A percentile compares a stretch with the other conserved stretches of the same genome.
Conservation (phyloP, 1,140 invertebrate species). For the Diorhabda elongata region DNA sequence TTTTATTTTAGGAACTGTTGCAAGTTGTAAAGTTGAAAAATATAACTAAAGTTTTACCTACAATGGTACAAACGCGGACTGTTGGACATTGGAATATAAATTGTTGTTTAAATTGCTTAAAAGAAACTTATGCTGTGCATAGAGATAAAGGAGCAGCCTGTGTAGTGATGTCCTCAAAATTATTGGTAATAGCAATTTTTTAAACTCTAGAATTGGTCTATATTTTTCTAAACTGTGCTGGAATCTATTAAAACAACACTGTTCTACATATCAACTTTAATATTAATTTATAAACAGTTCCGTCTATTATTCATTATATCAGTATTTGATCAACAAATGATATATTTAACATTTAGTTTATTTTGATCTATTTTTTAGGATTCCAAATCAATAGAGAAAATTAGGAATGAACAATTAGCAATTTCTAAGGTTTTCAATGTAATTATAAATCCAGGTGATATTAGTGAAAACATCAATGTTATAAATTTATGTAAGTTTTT, state of each 20-base stretch:
- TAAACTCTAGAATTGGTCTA: slow-evolving; percentile 16
- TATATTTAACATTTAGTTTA: too few relatives aligned
- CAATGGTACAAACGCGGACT: slow-evolving; percentile 48
- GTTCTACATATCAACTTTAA: too few relatives aligned
- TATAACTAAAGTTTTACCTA: slow-evolving; percentile 50
- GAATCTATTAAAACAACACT: too few relatives aligned
- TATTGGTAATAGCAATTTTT: slow-evolving; percentile 43
- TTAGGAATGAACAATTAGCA: slow-evolving; percentile 23
- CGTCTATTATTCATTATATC: too few relatives aligned
- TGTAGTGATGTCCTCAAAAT: slow-evolving; percentile 49
- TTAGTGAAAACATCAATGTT: slow-evolving; percentile 20
- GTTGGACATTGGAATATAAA: slow-evolving; percentile 51
- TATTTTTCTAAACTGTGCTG: not conserved
- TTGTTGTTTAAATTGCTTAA: slow-evolving; percentile 47
- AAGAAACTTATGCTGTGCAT: slow-evolving; percentile 53
- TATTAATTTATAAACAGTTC: too few relatives aligned
- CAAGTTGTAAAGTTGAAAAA: slow-evolving; percentile 46
- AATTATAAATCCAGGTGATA: slow-evolving; percentile 28
- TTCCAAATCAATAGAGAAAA: slow-evolving; percentile 28
- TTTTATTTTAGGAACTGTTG: slow-evolving; percentile 44
- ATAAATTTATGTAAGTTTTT: slow-evolving; percentile 31
- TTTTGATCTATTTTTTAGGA: slow-evolving; percentile 21
- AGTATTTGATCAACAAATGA: too few relatives aligned
- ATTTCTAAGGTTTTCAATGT: slow-evolving; percentile 38
- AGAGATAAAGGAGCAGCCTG: slow-evolving; percentile 49